Evolutionary conservation across 2,888 invertebrate genomes (phyloP).

Genomic region (Eupeodes luniger): DNA sequence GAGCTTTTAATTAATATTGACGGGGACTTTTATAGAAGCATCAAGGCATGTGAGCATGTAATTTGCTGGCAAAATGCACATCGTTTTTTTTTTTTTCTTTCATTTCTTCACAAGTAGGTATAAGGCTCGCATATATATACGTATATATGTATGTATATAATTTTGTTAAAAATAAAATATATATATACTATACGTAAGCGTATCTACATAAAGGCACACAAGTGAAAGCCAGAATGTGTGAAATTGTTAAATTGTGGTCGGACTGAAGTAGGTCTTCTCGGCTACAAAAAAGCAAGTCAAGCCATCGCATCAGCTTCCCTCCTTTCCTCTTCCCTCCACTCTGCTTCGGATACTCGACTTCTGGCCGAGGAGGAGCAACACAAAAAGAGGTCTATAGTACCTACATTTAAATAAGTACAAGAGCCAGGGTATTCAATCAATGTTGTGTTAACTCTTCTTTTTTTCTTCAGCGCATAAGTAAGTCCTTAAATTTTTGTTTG

Average conservation of each 20-base stretch:
- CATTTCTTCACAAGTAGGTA: neutral
- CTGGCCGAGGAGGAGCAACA: neutral
- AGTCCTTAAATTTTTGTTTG: neutral
- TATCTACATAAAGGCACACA: neutral
- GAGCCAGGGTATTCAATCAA: conserved; percentile 8
- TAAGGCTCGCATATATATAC: neutral
- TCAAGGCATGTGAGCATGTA: conserved; percentile 72
- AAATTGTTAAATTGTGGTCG: conserved; percentile 69
- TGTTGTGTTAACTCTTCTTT: neutral
- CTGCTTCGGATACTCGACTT: neutral
- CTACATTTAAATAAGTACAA: conserved; percentile 17
- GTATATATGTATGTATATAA: too few relatives aligned
- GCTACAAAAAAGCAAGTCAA: conserved; percentile 18
- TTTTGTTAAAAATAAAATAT: neutral
- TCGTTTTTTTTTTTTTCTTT: conserved; percentile 28
- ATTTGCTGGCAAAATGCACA: conserved; percentile 72
- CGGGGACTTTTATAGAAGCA: conserved; percentile 69
- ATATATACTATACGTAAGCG: neutral
- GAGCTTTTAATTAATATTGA: conserved; percentile 73
- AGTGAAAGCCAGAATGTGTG: conserved; percentile 67
- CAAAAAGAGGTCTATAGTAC: neutral
- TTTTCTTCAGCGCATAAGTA: neutral
- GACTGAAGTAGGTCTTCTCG: conserved; percentile 20
- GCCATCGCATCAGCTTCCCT: neutral
- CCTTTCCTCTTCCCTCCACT: too few relatives aligned